phyloP scores from a whole-genome alignment of 2,113 vertebrate species.

The Hassar affinis region DNA sequence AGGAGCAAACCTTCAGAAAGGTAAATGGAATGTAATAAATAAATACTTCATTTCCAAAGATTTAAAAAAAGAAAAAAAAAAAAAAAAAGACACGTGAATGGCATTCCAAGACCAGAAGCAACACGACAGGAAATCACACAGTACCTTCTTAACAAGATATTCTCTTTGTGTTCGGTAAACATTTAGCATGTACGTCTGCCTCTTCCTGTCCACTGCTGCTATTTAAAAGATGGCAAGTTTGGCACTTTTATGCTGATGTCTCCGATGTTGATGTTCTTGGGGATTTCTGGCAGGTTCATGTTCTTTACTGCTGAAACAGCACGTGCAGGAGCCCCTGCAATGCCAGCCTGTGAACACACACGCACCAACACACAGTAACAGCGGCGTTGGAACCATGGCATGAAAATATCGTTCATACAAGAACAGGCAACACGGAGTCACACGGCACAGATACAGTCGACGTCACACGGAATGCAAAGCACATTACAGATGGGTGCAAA shows the following conservation, averaged over 20 bases:
- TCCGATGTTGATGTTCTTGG: conserved; percentile 99
- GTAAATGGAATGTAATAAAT: conserved; percentile 81
- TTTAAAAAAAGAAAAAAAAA: conserved; percentile 73
- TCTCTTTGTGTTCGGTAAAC: conserved; percentile 84
- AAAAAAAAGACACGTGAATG: conserved; percentile 75
- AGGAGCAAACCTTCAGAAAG: conserved; percentile 70
- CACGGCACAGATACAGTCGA: conserved; percentile 57
- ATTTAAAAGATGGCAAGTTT: conserved; percentile 99
- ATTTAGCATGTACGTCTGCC: conserved; percentile 77
- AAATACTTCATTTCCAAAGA: conserved; percentile 74
- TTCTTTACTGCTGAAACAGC: conserved; percentile 99
- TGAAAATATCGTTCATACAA: neutral
- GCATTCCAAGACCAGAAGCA: conserved; percentile 64
- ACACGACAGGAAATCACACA: conserved; percentile 65
- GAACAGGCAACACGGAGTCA: conserved; percentile 26
- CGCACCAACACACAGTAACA: conserved; percentile 61
- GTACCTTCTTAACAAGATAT: conserved; percentile 80
- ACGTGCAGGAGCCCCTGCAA: conserved; percentile 96
- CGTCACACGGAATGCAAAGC: conserved; percentile 73
- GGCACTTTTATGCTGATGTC: conserved; percentile 99
- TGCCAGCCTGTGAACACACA: conserved; percentile 88
- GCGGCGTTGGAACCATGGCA: neutral
- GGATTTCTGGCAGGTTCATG: conserved; percentile 99
- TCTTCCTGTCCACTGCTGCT: conserved; percentile 70
- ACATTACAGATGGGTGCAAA: conserved; percentile 70